Conservation (phyloP, 2,113 vertebrate genomes). For the Onychostruthus taczanowskii region DNA sequence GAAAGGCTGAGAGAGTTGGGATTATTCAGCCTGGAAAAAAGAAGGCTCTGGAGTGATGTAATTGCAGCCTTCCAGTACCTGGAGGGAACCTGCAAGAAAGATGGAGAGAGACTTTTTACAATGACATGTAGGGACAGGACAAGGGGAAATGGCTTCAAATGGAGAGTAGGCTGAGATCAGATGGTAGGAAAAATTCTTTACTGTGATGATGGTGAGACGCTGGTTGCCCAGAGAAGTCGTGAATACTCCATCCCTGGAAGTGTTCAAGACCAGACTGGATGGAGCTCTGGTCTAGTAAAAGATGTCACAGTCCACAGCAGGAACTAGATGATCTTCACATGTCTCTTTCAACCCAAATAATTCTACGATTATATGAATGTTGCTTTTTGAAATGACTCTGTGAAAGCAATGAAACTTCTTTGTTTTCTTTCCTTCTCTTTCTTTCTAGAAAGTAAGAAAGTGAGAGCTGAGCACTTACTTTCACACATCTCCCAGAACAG, state of each 20-base stretch:
- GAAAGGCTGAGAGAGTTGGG: neutral
- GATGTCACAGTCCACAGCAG: too few relatives aligned
- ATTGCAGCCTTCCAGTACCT: neutral
- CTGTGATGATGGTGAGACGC: neutral
- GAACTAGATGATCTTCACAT: neutral
- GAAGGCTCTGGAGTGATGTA: neutral
- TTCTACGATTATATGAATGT: neutral
- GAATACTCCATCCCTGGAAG: neutral
- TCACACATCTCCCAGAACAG: neutral
- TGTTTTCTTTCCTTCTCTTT: neutral
- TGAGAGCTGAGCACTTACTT: neutral
- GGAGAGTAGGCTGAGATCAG: neutral
- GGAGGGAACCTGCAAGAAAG: neutral
- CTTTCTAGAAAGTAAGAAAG: neutral
- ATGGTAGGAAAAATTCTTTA: neutral
- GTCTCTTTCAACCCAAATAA: neutral
- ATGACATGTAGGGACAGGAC: neutral
- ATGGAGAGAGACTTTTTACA: neutral
- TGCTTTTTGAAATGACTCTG: neutral
- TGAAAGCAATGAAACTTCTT: neutral
- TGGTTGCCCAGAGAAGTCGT: neutral
- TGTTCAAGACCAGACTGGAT: neutral
- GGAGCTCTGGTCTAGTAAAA: neutral
- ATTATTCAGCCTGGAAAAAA: neutral
- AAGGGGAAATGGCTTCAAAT: neutral